Percentiles rank a stretch among this genome's conserved stretches.
Conservation (phyloP, 2,797 vertebrate species). For the Danio choprae region DNA sequence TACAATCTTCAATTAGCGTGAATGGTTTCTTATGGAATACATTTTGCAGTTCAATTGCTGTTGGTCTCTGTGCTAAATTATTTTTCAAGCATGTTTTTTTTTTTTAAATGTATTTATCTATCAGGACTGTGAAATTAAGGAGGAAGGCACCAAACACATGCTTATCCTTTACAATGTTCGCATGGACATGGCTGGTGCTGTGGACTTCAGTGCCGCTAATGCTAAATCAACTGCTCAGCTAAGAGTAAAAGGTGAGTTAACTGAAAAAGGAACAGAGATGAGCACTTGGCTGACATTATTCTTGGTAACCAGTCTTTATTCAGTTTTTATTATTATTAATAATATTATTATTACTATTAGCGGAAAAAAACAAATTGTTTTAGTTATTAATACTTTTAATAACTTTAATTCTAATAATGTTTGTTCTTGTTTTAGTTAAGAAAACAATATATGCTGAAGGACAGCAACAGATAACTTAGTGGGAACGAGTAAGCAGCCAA, state of each 20-base stretch:
- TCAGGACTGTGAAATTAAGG: conserved; percentile 96
- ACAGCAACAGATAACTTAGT: conserved; percentile 57
- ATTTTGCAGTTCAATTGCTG: no score
- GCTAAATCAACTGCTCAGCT: conserved; percentile 95
- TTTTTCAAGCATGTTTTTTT: no score
- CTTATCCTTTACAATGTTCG: conserved; percentile 91
- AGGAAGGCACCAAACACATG: conserved; percentile 92
- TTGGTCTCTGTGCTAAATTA: no score
- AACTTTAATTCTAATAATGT: no score
- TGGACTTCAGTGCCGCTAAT: conserved; percentile 96
- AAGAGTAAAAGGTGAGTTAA: conserved; percentile 88
- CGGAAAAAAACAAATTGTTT: no score
- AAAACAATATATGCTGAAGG: background rate
- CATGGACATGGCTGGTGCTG: conserved; percentile 89
- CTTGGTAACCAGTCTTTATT: background rate
- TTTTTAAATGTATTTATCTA: conserved; percentile 9
- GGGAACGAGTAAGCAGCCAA: conserved; percentile 74
- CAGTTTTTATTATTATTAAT: background rate
- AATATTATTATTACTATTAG: background rate
- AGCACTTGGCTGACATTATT: background rate
- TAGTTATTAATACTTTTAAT: no score
- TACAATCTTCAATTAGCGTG: no score
- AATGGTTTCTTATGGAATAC: no score
- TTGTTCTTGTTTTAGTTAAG: background rate
- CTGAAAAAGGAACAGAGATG: background rate